Percentiles rank a stretch among this genome's conserved stretches.
These are phyloP conservation scores for Sebastes goodei DNA, from an alignment of 2,797 vertebrate genomes.

Conservation along the genomic window DNA sequence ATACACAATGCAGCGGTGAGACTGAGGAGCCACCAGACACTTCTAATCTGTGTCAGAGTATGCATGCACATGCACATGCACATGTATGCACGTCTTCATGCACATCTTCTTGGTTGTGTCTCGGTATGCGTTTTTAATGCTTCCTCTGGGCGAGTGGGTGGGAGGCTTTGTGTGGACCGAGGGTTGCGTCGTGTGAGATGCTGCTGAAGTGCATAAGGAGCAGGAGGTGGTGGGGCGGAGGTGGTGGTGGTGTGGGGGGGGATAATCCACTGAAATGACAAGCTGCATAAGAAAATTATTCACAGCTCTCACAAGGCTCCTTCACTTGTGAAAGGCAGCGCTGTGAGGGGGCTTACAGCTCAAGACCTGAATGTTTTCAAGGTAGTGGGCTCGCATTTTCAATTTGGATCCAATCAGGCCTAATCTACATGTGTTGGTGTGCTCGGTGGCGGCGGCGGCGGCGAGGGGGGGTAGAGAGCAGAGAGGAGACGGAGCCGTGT, in stretches of 20 bases:
- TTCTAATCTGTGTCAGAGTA: neutral
- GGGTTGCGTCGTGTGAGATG: slow-evolving; percentile 63
- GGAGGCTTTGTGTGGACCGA: slow-evolving; percentile 57
- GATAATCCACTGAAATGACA: slow-evolving; percentile 80
- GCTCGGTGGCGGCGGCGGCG: slow-evolving; percentile 46
- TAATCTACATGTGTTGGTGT: slow-evolving; percentile 80
- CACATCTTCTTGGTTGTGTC: slow-evolving; percentile 10
- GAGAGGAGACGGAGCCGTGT: slow-evolving; percentile 70
- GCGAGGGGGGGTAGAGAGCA: slow-evolving; percentile 52
- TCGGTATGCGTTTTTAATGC: slow-evolving; percentile 27
- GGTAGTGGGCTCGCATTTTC: slow-evolving; percentile 80
- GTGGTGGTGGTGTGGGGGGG: slow-evolving; percentile 46
- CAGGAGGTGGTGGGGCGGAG: slow-evolving; percentile 51
- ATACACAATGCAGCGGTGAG: neutral
- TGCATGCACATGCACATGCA: neutral
- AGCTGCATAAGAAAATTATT: slow-evolving; percentile 79
- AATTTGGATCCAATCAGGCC: slow-evolving; percentile 80
- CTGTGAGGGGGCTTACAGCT: slow-evolving; percentile 74
- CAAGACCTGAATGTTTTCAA: slow-evolving; percentile 79
- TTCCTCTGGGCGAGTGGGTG: slow-evolving; percentile 44
- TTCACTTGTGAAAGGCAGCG: slow-evolving; percentile 78
- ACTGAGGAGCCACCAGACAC: neutral
- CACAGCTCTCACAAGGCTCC: slow-evolving; percentile 75
- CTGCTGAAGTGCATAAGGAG: slow-evolving; percentile 73
- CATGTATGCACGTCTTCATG: slow-evolving; percentile 3